phyloP scores from a whole-genome alignment of 2,888 invertebrate genomes.

The Drosophila robusta region DNA sequence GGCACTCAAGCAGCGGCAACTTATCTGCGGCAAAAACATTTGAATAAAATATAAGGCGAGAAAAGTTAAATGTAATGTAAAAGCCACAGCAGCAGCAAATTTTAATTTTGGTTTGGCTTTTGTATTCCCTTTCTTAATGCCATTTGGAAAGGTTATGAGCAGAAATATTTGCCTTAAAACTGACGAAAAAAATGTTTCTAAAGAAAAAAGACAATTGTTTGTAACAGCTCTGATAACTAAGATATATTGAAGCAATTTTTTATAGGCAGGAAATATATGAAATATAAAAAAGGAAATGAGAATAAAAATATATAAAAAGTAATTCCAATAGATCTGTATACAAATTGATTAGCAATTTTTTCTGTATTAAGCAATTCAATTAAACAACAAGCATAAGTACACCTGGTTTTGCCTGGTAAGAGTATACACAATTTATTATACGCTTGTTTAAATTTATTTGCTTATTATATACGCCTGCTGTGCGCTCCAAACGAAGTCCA shows the following conservation, averaged over 20 bases:
- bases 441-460: neutral
- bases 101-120: constrained; percentile 34
- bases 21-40: constrained; percentile 69
- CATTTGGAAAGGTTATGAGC: neutral
- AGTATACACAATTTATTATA: constrained; percentile 9
- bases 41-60: constrained; percentile 78
- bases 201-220: no score
- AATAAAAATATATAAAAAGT: no score
- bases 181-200: no score
- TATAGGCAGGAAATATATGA: no score
- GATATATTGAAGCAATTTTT: no score
- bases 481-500: constrained; percentile 12
- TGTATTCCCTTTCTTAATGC: constrained; percentile 14
- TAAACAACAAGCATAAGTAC: no score
- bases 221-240: no score
- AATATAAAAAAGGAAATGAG: no score
- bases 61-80: constrained; percentile 76
- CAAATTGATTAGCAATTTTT: no score
- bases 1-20: constrained; percentile 63
- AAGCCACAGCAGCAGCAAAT: constrained; percentile 59
- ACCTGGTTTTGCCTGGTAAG: constrained; percentile 2
- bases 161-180: no score
- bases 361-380: no score
- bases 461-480: constrained; percentile 16
- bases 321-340: no score